Percentiles rank a stretch among this genome's conserved stretches.
Conservation (phyloP, 2,888 invertebrate species). For the Volucella bombylans region DNA sequence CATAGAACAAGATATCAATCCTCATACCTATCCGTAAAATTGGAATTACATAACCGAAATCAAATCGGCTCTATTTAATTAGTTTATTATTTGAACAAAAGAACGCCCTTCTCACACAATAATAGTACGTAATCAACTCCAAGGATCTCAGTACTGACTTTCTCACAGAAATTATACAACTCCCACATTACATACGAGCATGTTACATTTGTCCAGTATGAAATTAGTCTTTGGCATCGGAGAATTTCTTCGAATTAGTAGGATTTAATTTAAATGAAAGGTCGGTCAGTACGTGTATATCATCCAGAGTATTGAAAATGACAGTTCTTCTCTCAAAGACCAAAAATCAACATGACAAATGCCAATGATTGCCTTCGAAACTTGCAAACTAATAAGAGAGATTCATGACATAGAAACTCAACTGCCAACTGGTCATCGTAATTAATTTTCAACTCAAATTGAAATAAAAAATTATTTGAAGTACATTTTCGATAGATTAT, state of each 20-base stretch:
- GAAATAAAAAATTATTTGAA: slow-evolving; percentile 1
- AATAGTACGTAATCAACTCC: background rate
- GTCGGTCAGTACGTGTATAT: background rate
- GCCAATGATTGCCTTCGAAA: background rate
- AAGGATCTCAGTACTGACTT: background rate
- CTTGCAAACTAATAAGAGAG: background rate
- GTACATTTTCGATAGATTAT: background rate
- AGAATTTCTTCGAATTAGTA: slow-evolving; percentile 14
- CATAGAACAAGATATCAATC: slow-evolving; percentile 2
- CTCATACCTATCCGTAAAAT: background rate
- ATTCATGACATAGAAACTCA: background rate
- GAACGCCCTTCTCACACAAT: background rate
- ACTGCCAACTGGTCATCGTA: slow-evolving; percentile 5
- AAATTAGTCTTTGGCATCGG: slow-evolving; percentile 14
- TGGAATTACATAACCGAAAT: slow-evolving; percentile 3
- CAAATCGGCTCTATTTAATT: slow-evolving; percentile 37
- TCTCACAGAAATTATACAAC: background rate
- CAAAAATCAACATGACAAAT: slow-evolving; percentile 15
- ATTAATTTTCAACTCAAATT: slow-evolving; percentile 32
- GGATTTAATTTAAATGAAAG: background rate
- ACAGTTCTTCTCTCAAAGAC: background rate
- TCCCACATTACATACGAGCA: no score
- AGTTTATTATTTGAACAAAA: slow-evolving; percentile 16
- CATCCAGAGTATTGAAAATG: background rate
- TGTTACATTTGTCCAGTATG: background rate